These are phyloP conservation scores for Folsomia candida DNA, from an alignment of 2,888 invertebrate species.

Conservation along the genomic window DNA sequence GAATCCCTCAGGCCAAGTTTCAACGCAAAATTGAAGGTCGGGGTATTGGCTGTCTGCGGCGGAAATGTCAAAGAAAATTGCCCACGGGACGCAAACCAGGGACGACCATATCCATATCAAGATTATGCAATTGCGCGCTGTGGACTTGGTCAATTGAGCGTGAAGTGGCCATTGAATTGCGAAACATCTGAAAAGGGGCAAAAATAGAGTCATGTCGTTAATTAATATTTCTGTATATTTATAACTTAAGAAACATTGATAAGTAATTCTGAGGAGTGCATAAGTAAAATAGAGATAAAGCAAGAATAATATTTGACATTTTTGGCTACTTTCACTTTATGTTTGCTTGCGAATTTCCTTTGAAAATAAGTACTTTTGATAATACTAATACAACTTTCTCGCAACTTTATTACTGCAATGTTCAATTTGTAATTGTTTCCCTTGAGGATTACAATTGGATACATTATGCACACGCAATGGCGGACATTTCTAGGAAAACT, in stretches of 20 bases:
- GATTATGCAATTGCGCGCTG: slow-evolving; percentile 63
- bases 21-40: slow-evolving; percentile 63
- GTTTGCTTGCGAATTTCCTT: neutral
- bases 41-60: slow-evolving; percentile 69
- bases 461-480: too few species aligned
- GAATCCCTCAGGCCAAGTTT: slow-evolving; percentile 56
- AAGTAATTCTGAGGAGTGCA: too few species aligned
- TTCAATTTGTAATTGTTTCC: too few species aligned
- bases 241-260: too few species aligned
- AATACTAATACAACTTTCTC: too few species aligned
- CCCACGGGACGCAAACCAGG: slow-evolving; percentile 57
- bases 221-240: neutral
- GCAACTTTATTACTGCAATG: too few species aligned
- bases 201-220: too few species aligned
- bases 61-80: slow-evolving; percentile 63
- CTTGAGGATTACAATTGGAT: too few species aligned
- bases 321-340: too few species aligned
- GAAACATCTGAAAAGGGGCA: slow-evolving; percentile 71
- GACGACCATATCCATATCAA: slow-evolving; percentile 57
- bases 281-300: too few species aligned
- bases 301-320: too few species aligned
- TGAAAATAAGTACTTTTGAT: neutral
- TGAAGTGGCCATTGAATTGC: slow-evolving; percentile 94
- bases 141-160: slow-evolving; percentile 82
- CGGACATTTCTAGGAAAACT: too few species aligned